Base-by-base conservation (phyloP, 2,888 invertebrate species). In the Sussaba pulchella region DNA sequence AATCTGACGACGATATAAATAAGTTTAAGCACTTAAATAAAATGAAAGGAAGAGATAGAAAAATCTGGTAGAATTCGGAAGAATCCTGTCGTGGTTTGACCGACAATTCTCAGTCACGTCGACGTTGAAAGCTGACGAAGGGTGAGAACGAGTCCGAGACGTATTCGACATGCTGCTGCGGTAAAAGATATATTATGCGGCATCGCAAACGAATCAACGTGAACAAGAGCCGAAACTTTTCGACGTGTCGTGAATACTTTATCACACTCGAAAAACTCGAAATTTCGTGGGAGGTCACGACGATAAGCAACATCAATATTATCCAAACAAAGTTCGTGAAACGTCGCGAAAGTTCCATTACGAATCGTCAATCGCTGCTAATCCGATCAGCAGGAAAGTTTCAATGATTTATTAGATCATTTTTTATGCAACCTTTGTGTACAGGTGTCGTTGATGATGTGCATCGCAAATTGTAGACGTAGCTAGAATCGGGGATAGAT, bases 221-320 rank as follows among this genome's bases (percentile, higher is more conserved):
- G 61, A 45, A 75, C 26, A 74, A 24, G 36, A 71, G 75, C 43
- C 71, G 54, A 52, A 52, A 41, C 36, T 72, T 45, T 50, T 24
- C 36, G 71, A 75, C 80, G 75, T 80, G 80, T 80, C 61, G 59
- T 19, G 67, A 80, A 80, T 80, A 54, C 75, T 80, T 71, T 21
- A 67, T 6, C 6, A 36, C 54, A 52, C 59, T 17, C 52, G 17
- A 75, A 57, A 10, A 21, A 45, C 43, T 61, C 52, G 47, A 19
- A 9, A 9, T 71, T 64, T 70, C 19, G 41, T 47, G 36, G 39
- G 17, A 54, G 52, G 10, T 47, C 52, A 19, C 14, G 12, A 43
- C 24, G 64, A 67, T 45, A 67, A 52, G 36, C 41, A 24, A 67
- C 52, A 75, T 79, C 74, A 70, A 79, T 75, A 79, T 79, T 79